Percentiles rank a stretch among this genome's conserved stretches.
phyloP scores from a whole-genome alignment of 1,140 invertebrate genomes.

The Helicoverpa zea region DNA sequence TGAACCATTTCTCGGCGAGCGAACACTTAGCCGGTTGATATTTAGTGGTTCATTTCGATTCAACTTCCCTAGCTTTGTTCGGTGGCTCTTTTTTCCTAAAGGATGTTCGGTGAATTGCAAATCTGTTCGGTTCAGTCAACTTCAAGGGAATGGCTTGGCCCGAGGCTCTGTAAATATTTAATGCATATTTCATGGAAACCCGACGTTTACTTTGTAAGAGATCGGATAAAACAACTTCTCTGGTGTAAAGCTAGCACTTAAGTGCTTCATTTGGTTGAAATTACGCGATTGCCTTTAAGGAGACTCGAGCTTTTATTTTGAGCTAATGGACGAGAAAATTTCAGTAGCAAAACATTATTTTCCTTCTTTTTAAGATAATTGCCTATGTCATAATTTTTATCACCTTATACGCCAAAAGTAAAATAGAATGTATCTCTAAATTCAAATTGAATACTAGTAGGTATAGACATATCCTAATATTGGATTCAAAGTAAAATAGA shows the following conservation, averaged over 20 bases:
- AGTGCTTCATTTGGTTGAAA: constrained; percentile 46
- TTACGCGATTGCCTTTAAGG: constrained; percentile 36
- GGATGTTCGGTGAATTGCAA: constrained; percentile 83
- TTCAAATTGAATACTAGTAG: too few species aligned
- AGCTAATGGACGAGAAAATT: not conserved
- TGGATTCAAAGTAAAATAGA: too few species aligned
- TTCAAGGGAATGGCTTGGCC: constrained; percentile 75
- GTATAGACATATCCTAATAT: too few species aligned
- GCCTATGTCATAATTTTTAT: too few species aligned
- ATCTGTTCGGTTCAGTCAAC: constrained; percentile 78
- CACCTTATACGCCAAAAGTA: too few species aligned
- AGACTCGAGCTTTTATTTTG: not conserved
- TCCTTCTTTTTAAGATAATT: not conserved
- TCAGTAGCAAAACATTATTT: not conserved
- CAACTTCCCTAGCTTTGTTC: constrained; percentile 70
- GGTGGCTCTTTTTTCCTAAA: constrained; percentile 76
- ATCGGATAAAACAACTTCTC: constrained; percentile 73
- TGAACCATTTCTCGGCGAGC: constrained; percentile 45
- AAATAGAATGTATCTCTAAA: too few species aligned
- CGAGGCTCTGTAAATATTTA: constrained; percentile 83
- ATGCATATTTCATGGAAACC: constrained; percentile 83
- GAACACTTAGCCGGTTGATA: constrained; percentile 61
- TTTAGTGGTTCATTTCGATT: constrained; percentile 76
- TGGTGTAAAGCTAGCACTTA: constrained; percentile 52
- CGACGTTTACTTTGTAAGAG: constrained; percentile 79